Evolutionary conservation across 2,888 invertebrate genomes (phyloP).

Genomic region (Esperia sulphurella): DNA sequence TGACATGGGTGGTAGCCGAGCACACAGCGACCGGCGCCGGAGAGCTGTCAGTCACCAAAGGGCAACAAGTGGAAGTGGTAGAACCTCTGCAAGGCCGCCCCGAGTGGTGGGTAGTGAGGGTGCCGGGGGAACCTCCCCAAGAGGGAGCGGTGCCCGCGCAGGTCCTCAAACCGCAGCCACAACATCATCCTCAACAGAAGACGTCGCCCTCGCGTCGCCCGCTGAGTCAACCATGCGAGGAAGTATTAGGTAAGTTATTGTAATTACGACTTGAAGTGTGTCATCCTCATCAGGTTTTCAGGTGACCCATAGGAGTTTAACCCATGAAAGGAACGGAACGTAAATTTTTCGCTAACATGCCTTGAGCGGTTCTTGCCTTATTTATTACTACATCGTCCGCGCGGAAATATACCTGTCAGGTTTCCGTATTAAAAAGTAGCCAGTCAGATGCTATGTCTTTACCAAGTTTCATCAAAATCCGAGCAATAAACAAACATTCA

Average conservation of each 20-base stretch:
- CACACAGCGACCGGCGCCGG: constrained; percentile 87
- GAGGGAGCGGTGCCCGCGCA: constrained; percentile 91
- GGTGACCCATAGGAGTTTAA: no score
- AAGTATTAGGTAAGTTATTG: constrained; percentile 70
- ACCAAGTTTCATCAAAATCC: no score
- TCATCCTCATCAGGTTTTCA: no score
- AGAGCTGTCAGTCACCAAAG: constrained; percentile 91
- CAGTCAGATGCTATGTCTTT: no score
- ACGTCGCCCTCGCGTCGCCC: constrained; percentile 66
- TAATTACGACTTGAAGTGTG: no score
- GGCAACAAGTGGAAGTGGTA: constrained; percentile 95
- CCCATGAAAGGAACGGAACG: no score
- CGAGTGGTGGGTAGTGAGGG: constrained; percentile 86
- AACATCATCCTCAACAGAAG: constrained; percentile 46
- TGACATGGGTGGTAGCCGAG: constrained; percentile 95
- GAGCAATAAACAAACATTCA: no score
- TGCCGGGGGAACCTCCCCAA: constrained; percentile 80
- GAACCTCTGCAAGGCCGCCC: constrained; percentile 85
- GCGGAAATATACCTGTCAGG: no score
- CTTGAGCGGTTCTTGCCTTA: no score
- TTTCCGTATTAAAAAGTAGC: no score
- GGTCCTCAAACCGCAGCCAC: constrained; percentile 80
- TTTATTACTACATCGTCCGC: no score
- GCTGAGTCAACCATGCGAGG: constrained; percentile 62
- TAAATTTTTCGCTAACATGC: no score